Evolutionary conservation across 2,797 vertebrate genomes (phyloP).

Genomic region (Natrix natrix): DNA sequence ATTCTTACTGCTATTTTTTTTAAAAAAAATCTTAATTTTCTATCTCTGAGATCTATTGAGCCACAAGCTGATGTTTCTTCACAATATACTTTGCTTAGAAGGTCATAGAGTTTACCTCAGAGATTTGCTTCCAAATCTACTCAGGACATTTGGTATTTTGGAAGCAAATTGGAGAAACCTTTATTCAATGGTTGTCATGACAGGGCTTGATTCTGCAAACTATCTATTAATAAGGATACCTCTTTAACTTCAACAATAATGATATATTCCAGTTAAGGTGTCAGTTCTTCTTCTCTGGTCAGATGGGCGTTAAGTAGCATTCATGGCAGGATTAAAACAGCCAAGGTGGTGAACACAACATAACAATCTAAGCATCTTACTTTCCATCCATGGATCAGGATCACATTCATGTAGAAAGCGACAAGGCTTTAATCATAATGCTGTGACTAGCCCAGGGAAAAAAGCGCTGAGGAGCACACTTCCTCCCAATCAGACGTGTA

Average conservation of each 20-base stretch:
- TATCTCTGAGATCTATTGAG: neutral
- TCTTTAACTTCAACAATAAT: neutral
- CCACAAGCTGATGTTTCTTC: neutral
- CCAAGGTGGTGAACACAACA: neutral
- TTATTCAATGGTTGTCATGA: neutral
- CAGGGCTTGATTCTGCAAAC: neutral
- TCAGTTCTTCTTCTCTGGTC: neutral
- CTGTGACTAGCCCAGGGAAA: neutral
- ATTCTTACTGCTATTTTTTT: neutral
- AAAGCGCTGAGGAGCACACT: neutral
- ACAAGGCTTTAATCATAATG: neutral
- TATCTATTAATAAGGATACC: neutral
- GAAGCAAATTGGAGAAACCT: neutral
- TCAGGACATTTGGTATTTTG: neutral
- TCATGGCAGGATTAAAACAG: neutral
- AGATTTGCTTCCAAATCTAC: no score
- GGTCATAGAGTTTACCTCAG: neutral
- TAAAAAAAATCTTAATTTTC: neutral
- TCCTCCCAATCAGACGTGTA: neutral
- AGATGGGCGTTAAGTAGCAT: neutral
- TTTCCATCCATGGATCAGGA: neutral
- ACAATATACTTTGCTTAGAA: neutral
- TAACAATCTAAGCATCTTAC: neutral
- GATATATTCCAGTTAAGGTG: neutral
- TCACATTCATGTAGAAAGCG: neutral